phyloP scores from a whole-genome alignment of 2,113 vertebrate genomes.

The Dermatemys mawii region DNA sequence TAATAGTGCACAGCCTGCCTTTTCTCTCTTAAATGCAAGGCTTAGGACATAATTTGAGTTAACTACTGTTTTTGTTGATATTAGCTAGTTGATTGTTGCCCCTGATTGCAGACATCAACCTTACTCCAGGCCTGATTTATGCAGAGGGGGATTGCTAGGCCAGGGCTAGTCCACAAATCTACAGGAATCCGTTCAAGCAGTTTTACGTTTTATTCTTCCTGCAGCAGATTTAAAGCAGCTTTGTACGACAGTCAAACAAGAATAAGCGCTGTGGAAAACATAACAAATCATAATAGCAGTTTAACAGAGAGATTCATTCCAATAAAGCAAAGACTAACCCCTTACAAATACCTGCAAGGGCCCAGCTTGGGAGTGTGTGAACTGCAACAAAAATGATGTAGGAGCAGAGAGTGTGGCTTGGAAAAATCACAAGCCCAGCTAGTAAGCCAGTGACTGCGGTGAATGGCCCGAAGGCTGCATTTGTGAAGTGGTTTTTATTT shows the following conservation, averaged over 20 bases:
- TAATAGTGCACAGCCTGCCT: constrained; percentile 55
- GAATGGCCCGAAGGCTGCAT: rapidly evolving
- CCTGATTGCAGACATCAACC: neutral
- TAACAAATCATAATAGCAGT: constrained; percentile 50
- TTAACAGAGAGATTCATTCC: neutral
- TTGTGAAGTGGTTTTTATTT: rapidly evolving
- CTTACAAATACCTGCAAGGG: neutral
- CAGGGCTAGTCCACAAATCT: neutral
- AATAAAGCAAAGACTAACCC: neutral
- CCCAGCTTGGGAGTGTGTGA: neutral
- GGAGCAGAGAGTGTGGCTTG: neutral
- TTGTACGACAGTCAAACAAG: constrained; percentile 50
- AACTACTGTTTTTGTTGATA: constrained; percentile 22
- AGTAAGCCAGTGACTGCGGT: neutral
- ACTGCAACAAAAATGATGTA: neutral
- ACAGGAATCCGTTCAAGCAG: neutral
- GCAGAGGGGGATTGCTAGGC: neutral
- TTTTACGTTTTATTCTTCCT: constrained; percentile 39
- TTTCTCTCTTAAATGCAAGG: constrained; percentile 65
- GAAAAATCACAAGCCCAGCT: neutral
- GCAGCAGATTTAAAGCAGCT: constrained; percentile 64
- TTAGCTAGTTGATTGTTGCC: neutral
- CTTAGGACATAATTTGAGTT: constrained; percentile 55
- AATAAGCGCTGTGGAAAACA: constrained; percentile 67
- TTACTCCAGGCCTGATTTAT: neutral